Percentiles rank a stretch among this genome's conserved stretches.
Evolutionary conservation across 2,113 vertebrate genomes (phyloP).

Genomic region (Phalacrocorax carbo): DNA sequence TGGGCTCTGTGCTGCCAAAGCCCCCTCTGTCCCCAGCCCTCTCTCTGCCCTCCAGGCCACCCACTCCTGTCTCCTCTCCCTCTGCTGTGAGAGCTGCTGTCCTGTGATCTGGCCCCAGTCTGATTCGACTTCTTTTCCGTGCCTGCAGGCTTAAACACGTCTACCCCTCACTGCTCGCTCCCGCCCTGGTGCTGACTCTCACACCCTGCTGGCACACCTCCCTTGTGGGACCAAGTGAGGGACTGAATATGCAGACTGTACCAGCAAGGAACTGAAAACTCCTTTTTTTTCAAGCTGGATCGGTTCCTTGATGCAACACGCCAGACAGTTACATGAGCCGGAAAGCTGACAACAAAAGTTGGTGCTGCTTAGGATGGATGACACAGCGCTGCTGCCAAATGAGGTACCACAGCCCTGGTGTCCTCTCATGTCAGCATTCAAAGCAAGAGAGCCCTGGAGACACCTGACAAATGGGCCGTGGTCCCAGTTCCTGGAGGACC

Average conservation of each 20-base stretch:
- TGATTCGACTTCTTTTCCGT: rapidly evolving
- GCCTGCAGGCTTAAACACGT: background rate
- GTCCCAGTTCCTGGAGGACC: background rate
- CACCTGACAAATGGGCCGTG: background rate
- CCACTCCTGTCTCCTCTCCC: background rate
- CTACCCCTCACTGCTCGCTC: background rate
- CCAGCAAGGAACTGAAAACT: background rate
- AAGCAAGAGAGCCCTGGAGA: background rate
- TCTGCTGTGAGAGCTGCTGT: background rate
- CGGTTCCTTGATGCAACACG: background rate
- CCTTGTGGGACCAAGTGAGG: background rate
- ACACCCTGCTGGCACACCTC: background rate
- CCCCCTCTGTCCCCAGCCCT: too few relatives aligned
- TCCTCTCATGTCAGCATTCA: background rate
- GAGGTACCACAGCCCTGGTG: background rate
- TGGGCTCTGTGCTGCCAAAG: background rate
- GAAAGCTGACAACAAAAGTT: background rate
- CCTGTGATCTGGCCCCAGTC: background rate
- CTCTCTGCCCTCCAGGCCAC: too few relatives aligned
- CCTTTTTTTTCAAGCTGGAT: background rate
- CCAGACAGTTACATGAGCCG: background rate
- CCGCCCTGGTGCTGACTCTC: background rate
- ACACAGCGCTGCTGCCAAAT: background rate
- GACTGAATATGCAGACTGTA: background rate
- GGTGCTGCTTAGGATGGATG: background rate